These are phyloP conservation scores for Linurgus olivaceus DNA, from an alignment of 2,797 vertebrate genomes.

Conservation along the genomic window DNA sequence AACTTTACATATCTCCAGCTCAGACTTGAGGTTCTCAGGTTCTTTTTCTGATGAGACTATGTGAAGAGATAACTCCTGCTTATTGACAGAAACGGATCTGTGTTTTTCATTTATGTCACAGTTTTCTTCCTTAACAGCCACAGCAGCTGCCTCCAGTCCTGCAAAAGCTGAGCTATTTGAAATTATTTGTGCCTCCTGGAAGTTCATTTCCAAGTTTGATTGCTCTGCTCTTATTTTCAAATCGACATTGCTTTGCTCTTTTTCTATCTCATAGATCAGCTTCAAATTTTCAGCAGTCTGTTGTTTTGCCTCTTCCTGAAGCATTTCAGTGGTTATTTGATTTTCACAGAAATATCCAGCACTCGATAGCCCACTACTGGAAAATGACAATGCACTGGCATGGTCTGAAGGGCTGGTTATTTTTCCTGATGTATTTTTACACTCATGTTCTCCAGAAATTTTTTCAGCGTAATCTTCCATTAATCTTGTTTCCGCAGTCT, in stretches of 20 bases:
- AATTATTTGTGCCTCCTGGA: slow-evolving; percentile 70
- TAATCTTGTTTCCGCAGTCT: background rate
- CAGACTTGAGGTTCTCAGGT: slow-evolving; percentile 62
- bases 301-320: slow-evolving; percentile 40
- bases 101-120: slow-evolving; percentile 58
- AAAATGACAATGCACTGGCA: background rate
- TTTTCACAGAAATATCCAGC: slow-evolving; percentile 8
- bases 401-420: background rate
- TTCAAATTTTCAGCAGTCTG: slow-evolving; percentile 41
- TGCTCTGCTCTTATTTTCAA: slow-evolving; percentile 61
- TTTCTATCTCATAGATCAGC: background rate
- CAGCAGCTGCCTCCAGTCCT: slow-evolving; percentile 72
- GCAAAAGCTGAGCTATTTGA: slow-evolving; percentile 70
- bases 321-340: background rate
- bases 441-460: background rate
- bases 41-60: slow-evolving; percentile 70
- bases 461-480: background rate
- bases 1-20: slow-evolving; percentile 70
- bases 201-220: slow-evolving; percentile 69
- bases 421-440: background rate
- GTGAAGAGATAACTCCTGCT: slow-evolving; percentile 58
- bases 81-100: slow-evolving; percentile 52
- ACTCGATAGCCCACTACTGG: background rate
- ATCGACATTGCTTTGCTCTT: slow-evolving; percentile 45
- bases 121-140: slow-evolving; percentile 72